Conservation (phyloP, 2,888 invertebrate genomes). For the Apomyelois bistriatella region DNA sequence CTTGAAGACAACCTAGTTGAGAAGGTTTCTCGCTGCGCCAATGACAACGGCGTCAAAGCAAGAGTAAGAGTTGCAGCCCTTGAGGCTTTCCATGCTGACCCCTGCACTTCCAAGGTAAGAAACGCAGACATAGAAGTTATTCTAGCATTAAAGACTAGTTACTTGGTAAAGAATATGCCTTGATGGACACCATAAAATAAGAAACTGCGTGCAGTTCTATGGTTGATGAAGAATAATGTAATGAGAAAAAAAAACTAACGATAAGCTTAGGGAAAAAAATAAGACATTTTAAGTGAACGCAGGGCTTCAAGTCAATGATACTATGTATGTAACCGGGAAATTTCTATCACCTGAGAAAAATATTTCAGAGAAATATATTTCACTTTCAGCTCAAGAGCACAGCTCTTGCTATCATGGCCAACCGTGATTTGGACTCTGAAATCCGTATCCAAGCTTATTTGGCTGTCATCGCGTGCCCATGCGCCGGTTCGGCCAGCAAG, state of each 20-base stretch:
- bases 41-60: conserved; percentile 80
- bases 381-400: conserved; percentile 60
- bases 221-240: too few species aligned
- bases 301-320: too few species aligned
- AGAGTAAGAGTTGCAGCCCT: conserved; percentile 89
- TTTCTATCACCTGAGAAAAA: not conserved
- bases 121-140: not conserved
- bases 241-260: too few species aligned
- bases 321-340: too few species aligned
- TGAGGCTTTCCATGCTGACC: conserved; percentile 86
- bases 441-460: conserved; percentile 93
- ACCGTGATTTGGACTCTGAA: conserved; percentile 90
- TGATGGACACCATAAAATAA: too few species aligned
- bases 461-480: conserved; percentile 87
- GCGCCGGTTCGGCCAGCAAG: conserved; percentile 83
- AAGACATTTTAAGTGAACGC: too few species aligned
- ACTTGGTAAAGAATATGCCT: too few species aligned
- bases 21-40: conserved; percentile 81
- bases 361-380: not conserved
- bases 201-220: too few species aligned
- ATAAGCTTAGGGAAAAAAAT: too few species aligned
- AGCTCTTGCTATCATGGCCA: conserved; percentile 83
- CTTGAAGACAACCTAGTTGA: conserved; percentile 81
- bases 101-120: conserved; percentile 80
- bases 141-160: not conserved